Evolutionary conservation across 2,113 vertebrate genomes (phyloP).

Genomic region (Dasyurus viverrinus): DNA sequence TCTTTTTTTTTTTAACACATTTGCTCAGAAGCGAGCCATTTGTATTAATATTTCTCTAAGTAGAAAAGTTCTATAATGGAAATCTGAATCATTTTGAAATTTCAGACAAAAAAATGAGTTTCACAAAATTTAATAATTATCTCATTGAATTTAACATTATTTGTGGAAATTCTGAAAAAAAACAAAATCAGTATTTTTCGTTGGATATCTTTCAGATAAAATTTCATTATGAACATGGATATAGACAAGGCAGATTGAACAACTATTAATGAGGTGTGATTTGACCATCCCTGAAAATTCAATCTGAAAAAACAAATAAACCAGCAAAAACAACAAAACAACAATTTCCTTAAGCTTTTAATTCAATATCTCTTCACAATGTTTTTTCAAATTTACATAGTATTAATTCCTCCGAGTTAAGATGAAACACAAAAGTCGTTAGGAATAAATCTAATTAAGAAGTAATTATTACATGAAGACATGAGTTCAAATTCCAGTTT

Average conservation of each 20-base stretch:
- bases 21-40: neutral
- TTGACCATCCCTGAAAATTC: neutral
- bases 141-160: constrained; percentile 19
- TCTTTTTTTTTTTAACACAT: constrained; percentile 9
- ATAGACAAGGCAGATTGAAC: neutral
- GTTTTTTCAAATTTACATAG: neutral
- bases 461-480: neutral
- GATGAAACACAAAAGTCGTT: neutral
- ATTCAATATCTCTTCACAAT: neutral
- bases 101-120: neutral
- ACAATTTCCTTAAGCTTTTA: neutral
- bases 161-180: constrained; percentile 22
- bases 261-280: neutral
- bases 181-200: neutral
- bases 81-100: neutral
- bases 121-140: neutral
- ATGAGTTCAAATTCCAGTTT: neutral
- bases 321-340: too few species aligned
- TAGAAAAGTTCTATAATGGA: neutral
- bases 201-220: neutral
- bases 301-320: neutral
- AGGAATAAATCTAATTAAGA: neutral
- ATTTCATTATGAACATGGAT: neutral
- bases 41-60: neutral
- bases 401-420: neutral